A percentile compares a stretch with the other conserved stretches of the same genome.
phyloP scores from a whole-genome alignment of 2,797 vertebrate species.

The Pogoniulus pusillus region DNA sequence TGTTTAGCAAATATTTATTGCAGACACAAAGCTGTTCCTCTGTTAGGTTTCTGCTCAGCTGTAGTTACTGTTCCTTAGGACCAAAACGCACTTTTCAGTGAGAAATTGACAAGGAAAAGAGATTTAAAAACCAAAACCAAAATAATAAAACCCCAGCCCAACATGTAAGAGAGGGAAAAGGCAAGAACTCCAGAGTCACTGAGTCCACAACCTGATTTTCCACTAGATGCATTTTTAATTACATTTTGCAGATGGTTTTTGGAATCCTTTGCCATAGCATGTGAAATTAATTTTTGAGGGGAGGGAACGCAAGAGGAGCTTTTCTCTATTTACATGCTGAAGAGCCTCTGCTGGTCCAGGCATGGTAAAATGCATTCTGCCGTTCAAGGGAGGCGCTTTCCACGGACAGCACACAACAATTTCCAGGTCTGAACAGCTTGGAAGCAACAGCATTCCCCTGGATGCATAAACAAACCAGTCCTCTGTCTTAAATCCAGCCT shows the following conservation, averaged over 20 bases:
- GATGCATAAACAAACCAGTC: not conserved
- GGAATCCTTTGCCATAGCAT: conserved; percentile 60
- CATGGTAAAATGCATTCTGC: not conserved
- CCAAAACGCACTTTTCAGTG: not conserved
- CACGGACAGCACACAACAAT: not conserved
- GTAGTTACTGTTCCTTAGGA: not conserved
- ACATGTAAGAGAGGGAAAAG: conserved; percentile 30
- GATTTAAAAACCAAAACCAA: not conserved
- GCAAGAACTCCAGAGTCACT: conserved; percentile 34
- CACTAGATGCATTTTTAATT: conserved; percentile 59
- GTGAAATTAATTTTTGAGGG: conserved; percentile 60
- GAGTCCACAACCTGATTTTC: conserved; percentile 51
- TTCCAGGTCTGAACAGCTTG: conserved; percentile 1
- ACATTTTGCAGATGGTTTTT: conserved; percentile 66
- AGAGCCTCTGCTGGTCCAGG: conserved; percentile 34
- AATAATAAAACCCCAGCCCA: too few relatives aligned
- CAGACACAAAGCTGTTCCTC: not conserved
- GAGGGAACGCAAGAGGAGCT: not conserved
- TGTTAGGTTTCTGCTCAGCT: not conserved
- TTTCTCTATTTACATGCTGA: conserved; percentile 58
- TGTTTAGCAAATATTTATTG: conserved; percentile 8
- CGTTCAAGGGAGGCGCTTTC: not conserved
- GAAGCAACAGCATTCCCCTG: conserved; percentile 6
- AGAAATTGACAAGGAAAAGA: conserved; percentile 19
- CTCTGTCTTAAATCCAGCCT: not conserved